These are phyloP conservation scores for Leptopilina drosophilae DNA, from an alignment of 2,888 invertebrate genomes.

Conservation along the genomic window DNA sequence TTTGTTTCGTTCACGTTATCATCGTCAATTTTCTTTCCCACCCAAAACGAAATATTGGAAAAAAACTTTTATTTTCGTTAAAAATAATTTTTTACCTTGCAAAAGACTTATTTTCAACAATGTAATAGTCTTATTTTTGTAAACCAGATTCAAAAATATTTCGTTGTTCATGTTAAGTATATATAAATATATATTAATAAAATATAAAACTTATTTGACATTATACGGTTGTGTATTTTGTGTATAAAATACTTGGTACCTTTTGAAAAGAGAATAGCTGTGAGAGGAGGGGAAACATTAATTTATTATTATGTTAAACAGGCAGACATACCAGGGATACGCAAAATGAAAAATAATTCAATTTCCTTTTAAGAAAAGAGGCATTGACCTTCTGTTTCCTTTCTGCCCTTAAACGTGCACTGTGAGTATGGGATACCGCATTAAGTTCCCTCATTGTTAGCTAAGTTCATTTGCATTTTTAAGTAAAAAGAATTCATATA, in stretches of 20 bases:
- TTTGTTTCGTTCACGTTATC: too few relatives aligned
- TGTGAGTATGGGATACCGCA: conserved; percentile 12
- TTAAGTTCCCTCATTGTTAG: conserved; percentile 31
- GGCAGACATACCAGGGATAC: not conserved
- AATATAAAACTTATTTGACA: not conserved
- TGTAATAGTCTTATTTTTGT: conserved; percentile 4
- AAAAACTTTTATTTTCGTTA: too few relatives aligned
- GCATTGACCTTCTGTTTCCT: conserved; percentile 31
- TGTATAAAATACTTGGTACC: not conserved
- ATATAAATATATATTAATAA: not conserved
- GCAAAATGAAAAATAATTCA: conserved; percentile 16
- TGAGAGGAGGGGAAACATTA: not conserved
- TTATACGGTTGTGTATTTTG: not conserved
- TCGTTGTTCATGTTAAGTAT: not conserved
- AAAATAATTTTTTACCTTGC: too few relatives aligned
- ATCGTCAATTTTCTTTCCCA: too few relatives aligned
- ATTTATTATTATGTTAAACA: conserved; percentile 7
- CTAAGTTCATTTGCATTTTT: conserved; percentile 41
- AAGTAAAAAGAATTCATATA: conserved; percentile 46
- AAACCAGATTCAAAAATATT: not conserved
- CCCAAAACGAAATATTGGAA: too few relatives aligned
- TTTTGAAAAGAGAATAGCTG: not conserved
- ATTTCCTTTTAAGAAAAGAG: conserved; percentile 22
- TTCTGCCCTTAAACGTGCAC: conserved; percentile 35
- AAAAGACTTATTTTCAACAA: too few relatives aligned